Base-by-base conservation (phyloP, 2,888 invertebrate genomes). In the Diabrotica balteata region DNA sequence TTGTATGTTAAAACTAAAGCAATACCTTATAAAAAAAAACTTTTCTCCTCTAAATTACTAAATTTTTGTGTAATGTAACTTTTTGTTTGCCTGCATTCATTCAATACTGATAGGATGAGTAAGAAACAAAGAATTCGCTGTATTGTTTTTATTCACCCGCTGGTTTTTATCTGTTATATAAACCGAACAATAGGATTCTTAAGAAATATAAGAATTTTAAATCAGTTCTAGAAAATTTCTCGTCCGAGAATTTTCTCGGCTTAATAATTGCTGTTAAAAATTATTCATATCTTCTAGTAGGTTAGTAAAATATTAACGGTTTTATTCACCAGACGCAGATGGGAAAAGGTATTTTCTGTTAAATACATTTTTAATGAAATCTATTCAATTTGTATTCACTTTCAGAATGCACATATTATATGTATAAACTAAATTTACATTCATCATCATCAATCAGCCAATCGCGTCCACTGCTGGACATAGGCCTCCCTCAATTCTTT, bases 121-220 rank as follows among this genome's bases (percentile, higher is more conserved):
- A 52, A 52, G 52, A 52, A 17, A 52, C 17, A 11, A 52, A 22
- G 52, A 52, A 52, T 52, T 22, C 8, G 52, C 6, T 8, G 7
- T 11, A 8, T 52, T 52, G 11, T 52, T 52, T 17, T 22, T 52
- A 17, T 22, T 52, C 8, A 9, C 17, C 11, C 52, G 17, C 11
- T 52, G 8, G 22, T 9, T 52, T 17, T 11, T 52, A 22, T 17
- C 22, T 8, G 52, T 52, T 52, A 52, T 7, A 22, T 17, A 52
- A 52, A 52, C 52, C 9, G 4, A 11, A 52, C 52, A 52, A 52
- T 52, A 52, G 52, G 22, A 52, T 52, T 52, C 52, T 22, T 52
- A 17, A 52, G 11, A 52, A 52, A 52, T 17, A 52, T 17, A 22
- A 52, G 52, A 52, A 52, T 52, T 52, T 52, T 11, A 52, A 52